Conservation (phyloP, 2,113 vertebrate genomes). For the Peromyscus leucopus region DNA sequence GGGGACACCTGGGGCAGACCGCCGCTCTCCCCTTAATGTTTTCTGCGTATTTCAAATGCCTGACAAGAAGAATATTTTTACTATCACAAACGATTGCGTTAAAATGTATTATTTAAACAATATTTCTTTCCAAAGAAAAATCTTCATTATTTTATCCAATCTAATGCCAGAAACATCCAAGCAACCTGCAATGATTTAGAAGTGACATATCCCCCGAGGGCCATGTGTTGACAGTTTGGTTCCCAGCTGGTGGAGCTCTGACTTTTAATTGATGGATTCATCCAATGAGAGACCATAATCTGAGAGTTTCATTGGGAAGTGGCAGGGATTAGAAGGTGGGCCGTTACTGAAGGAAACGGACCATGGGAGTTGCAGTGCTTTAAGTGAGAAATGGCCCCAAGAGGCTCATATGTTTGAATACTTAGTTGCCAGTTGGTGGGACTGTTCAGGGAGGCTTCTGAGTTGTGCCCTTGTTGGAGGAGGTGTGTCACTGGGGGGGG, state of each 20-base stretch:
- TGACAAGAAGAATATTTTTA: background rate
- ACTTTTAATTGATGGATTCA: background rate
- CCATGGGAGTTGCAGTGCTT: background rate
- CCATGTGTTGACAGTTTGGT: background rate
- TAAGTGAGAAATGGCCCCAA: too few species aligned
- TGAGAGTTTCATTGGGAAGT: background rate
- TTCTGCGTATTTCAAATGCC: background rate
- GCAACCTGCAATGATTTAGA: background rate
- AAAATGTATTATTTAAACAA: background rate
- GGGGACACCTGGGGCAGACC: rapidly evolving
- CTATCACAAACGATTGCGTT: background rate
- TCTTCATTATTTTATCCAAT: background rate
- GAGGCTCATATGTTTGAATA: too few species aligned
- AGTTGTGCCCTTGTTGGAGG: background rate
- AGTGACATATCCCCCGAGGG: background rate
- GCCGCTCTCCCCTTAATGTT: background rate
- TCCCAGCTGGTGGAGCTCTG: background rate
- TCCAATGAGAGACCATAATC: background rate
- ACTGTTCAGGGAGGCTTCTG: background rate
- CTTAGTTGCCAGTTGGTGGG: background rate
- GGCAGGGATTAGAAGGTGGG: background rate
- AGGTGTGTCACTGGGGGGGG: background rate
- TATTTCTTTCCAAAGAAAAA: background rate
- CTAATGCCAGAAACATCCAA: background rate
- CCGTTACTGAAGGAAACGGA: background rate